phyloP scores from a whole-genome alignment of 2,797 vertebrate species.

The Bradypodion ventrale region DNA sequence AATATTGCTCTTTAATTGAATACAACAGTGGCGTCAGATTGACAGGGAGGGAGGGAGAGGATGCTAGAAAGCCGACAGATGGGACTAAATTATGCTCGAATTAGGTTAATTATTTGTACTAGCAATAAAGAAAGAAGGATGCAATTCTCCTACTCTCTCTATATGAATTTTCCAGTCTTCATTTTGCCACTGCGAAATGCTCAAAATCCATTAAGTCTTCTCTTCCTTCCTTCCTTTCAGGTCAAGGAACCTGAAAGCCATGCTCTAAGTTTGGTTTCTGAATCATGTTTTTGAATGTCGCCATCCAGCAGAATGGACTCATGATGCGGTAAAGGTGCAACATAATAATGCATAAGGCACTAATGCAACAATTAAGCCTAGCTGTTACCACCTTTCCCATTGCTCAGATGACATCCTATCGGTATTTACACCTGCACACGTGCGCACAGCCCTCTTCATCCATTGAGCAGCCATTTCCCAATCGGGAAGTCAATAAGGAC shows the following conservation, averaged over 20 bases:
- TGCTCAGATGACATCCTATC: not conserved
- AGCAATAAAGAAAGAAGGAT: not conserved
- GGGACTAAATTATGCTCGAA: not conserved
- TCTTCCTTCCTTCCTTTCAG: no score
- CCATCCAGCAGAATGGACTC: not conserved
- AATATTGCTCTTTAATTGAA: constrained; percentile 11
- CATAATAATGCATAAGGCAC: not conserved
- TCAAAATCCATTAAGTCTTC: not conserved
- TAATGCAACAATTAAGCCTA: not conserved
- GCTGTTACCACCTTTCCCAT: not conserved
- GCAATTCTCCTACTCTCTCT: not conserved
- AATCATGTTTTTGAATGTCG: no score
- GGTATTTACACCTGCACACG: not conserved
- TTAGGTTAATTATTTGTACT: constrained; percentile 4
- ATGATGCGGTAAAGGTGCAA: not conserved
- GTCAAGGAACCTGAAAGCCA: not conserved
- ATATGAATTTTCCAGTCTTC: not conserved
- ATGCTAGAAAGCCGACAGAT: not conserved
- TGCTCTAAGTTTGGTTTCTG: no score
- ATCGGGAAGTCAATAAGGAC: constrained; percentile 62
- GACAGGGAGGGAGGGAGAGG: not conserved
- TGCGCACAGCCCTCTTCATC: constrained; percentile 34
- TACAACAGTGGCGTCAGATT: not conserved
- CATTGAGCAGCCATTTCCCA: constrained; percentile 68
- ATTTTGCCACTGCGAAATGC: not conserved